These are phyloP conservation scores for Ceyx erithaca DNA, from an alignment of 2,797 vertebrate genomes.

Conservation along the genomic window DNA sequence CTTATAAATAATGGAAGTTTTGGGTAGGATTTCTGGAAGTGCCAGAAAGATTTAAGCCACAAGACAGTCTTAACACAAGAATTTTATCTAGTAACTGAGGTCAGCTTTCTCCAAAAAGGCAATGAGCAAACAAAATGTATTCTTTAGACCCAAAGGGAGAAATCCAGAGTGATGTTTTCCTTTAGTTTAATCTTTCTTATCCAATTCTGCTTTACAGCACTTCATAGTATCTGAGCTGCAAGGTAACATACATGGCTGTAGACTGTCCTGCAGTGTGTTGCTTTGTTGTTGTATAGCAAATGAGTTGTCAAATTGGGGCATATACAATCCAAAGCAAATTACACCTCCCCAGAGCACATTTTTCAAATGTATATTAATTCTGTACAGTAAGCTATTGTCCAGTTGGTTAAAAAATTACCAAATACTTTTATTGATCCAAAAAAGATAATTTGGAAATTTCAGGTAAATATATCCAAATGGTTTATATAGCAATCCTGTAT, in stretches of 20 bases:
- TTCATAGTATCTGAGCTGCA: no score
- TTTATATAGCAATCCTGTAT: background rate
- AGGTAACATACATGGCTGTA: accelerated
- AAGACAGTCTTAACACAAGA: background rate
- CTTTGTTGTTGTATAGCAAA: no score
- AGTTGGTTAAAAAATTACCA: background rate
- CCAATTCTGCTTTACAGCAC: background rate
- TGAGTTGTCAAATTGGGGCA: background rate
- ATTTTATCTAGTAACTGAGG: background rate
- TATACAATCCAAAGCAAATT: background rate
- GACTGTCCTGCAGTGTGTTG: background rate
- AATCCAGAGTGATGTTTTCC: background rate
- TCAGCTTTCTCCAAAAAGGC: background rate
- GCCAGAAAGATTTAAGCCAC: background rate
- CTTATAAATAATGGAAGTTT: background rate
- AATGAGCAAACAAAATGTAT: background rate
- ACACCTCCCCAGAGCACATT: background rate
- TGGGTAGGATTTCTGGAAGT: background rate
- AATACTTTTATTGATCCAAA: background rate
- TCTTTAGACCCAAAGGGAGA: background rate
- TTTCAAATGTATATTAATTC: background rate
- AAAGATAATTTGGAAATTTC: background rate
- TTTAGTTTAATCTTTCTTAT: background rate
- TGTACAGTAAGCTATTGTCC: background rate
- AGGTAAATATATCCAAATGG: background rate